Evolutionary conservation across 2,113 vertebrate species (phyloP), one percentile per base, ranked within the genome.

Genomic region (Colaptes auratus): DNA sequence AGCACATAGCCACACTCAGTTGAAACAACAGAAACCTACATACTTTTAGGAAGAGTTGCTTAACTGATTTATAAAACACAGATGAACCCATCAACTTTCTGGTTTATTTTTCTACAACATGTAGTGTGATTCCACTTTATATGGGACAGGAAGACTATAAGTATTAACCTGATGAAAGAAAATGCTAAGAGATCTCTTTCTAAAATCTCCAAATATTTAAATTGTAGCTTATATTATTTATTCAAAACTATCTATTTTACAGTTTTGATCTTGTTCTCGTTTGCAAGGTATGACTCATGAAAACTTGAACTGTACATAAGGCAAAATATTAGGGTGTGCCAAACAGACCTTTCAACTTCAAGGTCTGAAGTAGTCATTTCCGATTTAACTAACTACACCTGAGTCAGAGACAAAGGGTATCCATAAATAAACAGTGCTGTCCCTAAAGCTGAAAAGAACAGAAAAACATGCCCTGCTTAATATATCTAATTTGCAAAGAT

Each of bases 401-500:
- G 44, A 89, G 86, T 50, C 39, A 58, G 39, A 71, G 28, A 67
- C 21, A 74, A 75, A 71, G 4, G 10, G 30, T 82, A 90, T 55
- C 24, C 18, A 64, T 21, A 10, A 63, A 63, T 10, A 52, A 65
- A 66, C 8, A 67, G 30, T 7, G 15, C 3, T 70, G 18, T 39
- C 27, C 44, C 36, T 65, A 12, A 82, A 21, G 56, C 55, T 63
- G 50, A 30, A 76, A 35, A 58, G 39, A 74, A 35, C 33, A 16
- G 13, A 60, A 82, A 85, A 69, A 35, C 14, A 82, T 0, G 0
- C 27, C 10, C 33, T 69, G 5, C 23, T 44, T 84, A 87, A 78
- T 16, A 24, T 1, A 73, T 0, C 0, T 55, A 13, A 77, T 63
- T 86, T 77, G 56, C 0, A 0, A 70, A 83, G 39, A 59, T 52